Conservation (phyloP, 1,140 invertebrate genomes). For the Caerostris darwini region DNA sequence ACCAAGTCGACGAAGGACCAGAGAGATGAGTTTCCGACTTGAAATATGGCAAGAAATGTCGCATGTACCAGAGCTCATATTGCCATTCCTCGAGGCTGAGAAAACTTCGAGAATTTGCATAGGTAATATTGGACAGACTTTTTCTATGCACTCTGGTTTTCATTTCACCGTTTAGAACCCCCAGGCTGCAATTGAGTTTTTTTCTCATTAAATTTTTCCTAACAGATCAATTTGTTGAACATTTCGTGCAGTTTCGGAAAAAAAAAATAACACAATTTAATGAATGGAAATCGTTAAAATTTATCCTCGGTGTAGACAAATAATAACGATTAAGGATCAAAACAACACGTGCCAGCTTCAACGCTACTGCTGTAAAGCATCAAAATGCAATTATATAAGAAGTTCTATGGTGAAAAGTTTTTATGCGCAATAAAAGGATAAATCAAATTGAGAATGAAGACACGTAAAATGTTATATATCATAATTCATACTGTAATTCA, state of each 20-base stretch:
- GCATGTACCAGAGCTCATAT: slow-evolving; percentile 29
- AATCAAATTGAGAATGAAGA: too few relatives aligned
- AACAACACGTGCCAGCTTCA: too few relatives aligned
- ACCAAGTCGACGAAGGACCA: slow-evolving; percentile 18
- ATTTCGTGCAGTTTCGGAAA: background rate
- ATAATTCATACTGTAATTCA: too few relatives aligned
- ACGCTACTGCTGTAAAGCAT: too few relatives aligned
- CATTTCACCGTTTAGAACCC: slow-evolving; percentile 9
- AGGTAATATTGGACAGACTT: slow-evolving; percentile 35
- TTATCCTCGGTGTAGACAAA: too few relatives aligned
- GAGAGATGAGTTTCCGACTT: background rate
- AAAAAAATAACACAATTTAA: slow-evolving; percentile 6
- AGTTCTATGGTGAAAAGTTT: too few relatives aligned
- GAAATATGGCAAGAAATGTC: slow-evolving; percentile 1
- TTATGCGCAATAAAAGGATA: too few relatives aligned
- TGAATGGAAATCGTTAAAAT: background rate
- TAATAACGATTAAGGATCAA: too few relatives aligned
- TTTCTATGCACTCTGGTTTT: background rate
- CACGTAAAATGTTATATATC: too few relatives aligned
- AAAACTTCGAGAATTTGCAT: slow-evolving; percentile 25
- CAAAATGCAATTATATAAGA: too few relatives aligned
- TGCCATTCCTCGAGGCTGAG: background rate
- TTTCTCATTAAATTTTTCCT: background rate
- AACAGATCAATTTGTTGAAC: background rate
- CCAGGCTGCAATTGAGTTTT: background rate